Base-by-base conservation (phyloP, 2,113 vertebrate species). In the Dissostichus mawsoni region DNA sequence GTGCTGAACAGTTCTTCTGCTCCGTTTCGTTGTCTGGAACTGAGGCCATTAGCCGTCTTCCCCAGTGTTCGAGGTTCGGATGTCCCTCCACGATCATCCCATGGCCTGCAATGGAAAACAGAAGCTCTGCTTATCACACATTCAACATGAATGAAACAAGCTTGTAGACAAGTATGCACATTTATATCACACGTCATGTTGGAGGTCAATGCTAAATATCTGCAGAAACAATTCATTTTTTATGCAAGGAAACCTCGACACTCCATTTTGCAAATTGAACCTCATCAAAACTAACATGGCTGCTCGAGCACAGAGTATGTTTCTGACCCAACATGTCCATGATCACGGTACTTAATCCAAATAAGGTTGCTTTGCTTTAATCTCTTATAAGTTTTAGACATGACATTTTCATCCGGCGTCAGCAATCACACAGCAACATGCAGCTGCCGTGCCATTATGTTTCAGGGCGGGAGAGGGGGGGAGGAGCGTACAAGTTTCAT, bases 1-100 rank as follows among this genome's bases (percentile, higher is more conserved):
- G 98, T 3, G 94, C 95, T 11, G 98, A 98, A 92, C 98, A 99
- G 90, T 99, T 99, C 94, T 95, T 97, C n/a, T 85, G 68, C 75
- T 90, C 91, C 0, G 97, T 96, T 48, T 82, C 92, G 4, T 99
- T 99, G 81, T 93, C 82, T 0, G 56, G 48, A 2, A 68, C 78
- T 0, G 78, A 88, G 4, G 96, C 96, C 98, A 99, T 97, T 77
- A 99, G 88, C 86, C 89, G 96, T 80, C 98, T 72, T 47, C 96
- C 96, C 98, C 97, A 99, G n/a, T 84, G 82, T 44, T 95, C 95
- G 45, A 90, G 83, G 5, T 87, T 36, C 10, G 84, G 12, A 0
- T n/a, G 89, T 52, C 93, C 93, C 51, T 94, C 87, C 84, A 92
- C 51, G 41, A 90, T 41, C 87, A 96, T 95, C 64, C 95, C 96